These are phyloP conservation scores for Oreotrochilus melanogaster DNA, from an alignment of 2,113 vertebrate species.

Conservation along the genomic window DNA sequence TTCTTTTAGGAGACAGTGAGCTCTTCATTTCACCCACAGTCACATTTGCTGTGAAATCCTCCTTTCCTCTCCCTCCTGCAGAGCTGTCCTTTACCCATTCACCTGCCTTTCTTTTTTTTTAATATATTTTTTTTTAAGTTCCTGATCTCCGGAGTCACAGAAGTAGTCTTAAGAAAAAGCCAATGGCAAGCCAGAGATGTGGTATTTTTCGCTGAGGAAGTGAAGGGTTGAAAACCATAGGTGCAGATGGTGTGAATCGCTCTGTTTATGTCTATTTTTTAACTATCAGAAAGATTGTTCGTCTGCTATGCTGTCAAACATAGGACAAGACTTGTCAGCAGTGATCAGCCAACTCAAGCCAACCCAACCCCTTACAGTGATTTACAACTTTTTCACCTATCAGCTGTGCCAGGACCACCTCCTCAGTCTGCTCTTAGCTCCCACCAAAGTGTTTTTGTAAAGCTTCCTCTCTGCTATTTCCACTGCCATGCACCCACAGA, in stretches of 20 bases:
- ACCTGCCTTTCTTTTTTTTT: neutral
- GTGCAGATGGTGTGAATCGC: neutral
- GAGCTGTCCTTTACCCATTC: neutral
- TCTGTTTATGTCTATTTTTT: neutral
- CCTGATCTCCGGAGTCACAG: neutral
- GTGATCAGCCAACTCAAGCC: neutral
- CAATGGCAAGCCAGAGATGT: neutral
- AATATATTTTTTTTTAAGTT: neutral
- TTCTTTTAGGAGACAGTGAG: neutral
- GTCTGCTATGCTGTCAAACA: neutral
- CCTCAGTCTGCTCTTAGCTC: neutral
- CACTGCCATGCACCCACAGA: rapidly evolving
- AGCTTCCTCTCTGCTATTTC: neutral
- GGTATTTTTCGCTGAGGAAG: neutral
- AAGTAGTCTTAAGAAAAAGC: neutral
- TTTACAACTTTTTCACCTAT: neutral
- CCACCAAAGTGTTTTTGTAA: neutral
- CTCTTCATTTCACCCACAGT: neutral
- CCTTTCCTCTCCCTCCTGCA: neutral
- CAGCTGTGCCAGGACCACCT: neutral
- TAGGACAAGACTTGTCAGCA: neutral
- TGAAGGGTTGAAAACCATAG: neutral
- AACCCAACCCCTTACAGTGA: neutral
- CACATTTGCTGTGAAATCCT: neutral
- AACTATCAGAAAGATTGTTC: neutral